These are phyloP conservation scores for Odobenus rosmarus DNA, from an alignment of 2,113 vertebrate species.

Conservation along the genomic window DNA sequence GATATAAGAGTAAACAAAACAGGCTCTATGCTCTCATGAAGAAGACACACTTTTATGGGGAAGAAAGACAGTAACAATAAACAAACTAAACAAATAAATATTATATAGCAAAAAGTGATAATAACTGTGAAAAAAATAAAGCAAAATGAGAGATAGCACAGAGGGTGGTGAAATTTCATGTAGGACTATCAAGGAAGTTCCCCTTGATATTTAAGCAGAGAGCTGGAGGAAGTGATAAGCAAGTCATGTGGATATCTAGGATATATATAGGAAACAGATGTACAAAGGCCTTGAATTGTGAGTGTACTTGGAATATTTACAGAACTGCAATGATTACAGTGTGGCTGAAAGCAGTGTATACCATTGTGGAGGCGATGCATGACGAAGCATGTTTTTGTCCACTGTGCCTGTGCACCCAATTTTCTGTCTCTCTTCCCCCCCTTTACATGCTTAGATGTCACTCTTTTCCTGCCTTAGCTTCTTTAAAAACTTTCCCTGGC, in stretches of 20 bases:
- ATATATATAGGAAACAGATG: rapidly evolving
- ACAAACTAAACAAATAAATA: not conserved
- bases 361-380: not conserved
- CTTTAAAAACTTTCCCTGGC: not conserved
- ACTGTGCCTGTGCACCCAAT: not conserved
- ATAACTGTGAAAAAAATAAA: not conserved
- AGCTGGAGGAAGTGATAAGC: not conserved
- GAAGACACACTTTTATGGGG: not conserved
- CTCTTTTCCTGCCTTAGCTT: not conserved
- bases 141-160: not conserved
- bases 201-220: not conserved
- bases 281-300: not conserved
- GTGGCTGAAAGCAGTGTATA: not conserved
- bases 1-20: not conserved
- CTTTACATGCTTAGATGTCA: not conserved
- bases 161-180: not conserved
- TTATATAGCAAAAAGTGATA: not conserved
- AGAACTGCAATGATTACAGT: not conserved
- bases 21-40: not conserved
- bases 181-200: not conserved
- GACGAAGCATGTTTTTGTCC: not conserved
- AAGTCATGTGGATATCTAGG: not conserved
- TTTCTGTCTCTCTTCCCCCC: not conserved
- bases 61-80: not conserved
- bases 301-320: not conserved